Evolutionary conservation across 2,113 vertebrate genomes (phyloP).

Genomic region (Puntigrus tetrazona): DNA sequence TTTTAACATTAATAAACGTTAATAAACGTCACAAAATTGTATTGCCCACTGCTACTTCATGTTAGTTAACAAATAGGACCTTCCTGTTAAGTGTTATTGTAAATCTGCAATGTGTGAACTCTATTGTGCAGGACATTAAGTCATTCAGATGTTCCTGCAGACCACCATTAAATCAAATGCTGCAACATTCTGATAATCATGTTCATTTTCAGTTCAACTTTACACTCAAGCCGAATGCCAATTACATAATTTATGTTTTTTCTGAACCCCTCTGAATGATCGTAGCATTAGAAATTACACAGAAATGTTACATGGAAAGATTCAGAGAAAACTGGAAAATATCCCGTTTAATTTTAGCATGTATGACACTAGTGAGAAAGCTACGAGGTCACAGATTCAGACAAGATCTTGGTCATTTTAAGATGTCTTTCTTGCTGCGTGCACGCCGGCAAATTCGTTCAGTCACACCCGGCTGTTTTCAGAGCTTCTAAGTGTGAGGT

Average conservation of each 20-base stretch:
- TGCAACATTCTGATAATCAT: background rate
- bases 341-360: background rate
- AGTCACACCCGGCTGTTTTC: background rate
- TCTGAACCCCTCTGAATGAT: background rate
- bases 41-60: background rate
- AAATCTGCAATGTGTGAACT: background rate
- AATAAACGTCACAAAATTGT: background rate
- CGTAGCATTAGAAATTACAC: background rate
- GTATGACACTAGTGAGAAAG: background rate
- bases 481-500: constrained; percentile 32
- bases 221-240: background rate
- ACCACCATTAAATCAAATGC: background rate
- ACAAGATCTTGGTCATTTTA: background rate
- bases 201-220: background rate
- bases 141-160: background rate
- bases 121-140: background rate
- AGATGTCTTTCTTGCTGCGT: background rate
- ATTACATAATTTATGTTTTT: background rate
- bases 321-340: constrained; percentile 12
- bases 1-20: background rate
- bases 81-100: background rate
- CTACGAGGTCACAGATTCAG: background rate
- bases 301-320: constrained; percentile 18
- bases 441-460: constrained; percentile 1
- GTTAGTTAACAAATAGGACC: background rate